These are phyloP conservation scores for Pollenia labialis DNA, from an alignment of 2,888 invertebrate species.

Conservation along the genomic window DNA sequence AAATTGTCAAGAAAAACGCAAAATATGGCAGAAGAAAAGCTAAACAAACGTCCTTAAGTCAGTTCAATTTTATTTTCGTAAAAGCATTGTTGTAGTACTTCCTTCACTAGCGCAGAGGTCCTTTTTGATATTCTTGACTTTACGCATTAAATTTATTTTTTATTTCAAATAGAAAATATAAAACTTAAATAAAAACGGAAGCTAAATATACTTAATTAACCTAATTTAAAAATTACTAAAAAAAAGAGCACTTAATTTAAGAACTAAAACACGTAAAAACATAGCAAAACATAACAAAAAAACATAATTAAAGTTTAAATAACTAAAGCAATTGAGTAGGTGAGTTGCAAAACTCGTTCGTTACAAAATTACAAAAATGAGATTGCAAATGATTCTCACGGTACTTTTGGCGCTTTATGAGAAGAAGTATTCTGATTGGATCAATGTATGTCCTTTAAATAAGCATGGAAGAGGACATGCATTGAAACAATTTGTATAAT, in stretches of 20 bases:
- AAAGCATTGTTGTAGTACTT: not conserved
- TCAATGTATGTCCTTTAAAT: too few species aligned
- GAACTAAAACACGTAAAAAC: too few species aligned
- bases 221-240: slow-evolving; percentile 47
- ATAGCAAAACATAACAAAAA: too few species aligned
- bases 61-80: slow-evolving; percentile 44
- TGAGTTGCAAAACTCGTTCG: too few species aligned
- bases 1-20: not conserved
- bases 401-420: too few species aligned
- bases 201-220: slow-evolving; percentile 62
- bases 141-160: not conserved
- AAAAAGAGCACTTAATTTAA: not conserved
- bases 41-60: slow-evolving; percentile 51
- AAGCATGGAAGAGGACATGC: too few species aligned
- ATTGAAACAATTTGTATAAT: too few species aligned
- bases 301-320: too few species aligned
- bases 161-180: not conserved
- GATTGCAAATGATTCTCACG: too few species aligned
- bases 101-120: not conserved
- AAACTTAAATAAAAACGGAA: slow-evolving; percentile 10
- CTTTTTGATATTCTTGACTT: slow-evolving; percentile 4
- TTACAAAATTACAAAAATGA: too few species aligned
- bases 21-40: slow-evolving; percentile 18
- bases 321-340: too few species aligned
- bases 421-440: too few species aligned